Evolutionary conservation across 1,140 invertebrate genomes (phyloP).

Genomic region (Helicorthomorpha holstii): DNA sequence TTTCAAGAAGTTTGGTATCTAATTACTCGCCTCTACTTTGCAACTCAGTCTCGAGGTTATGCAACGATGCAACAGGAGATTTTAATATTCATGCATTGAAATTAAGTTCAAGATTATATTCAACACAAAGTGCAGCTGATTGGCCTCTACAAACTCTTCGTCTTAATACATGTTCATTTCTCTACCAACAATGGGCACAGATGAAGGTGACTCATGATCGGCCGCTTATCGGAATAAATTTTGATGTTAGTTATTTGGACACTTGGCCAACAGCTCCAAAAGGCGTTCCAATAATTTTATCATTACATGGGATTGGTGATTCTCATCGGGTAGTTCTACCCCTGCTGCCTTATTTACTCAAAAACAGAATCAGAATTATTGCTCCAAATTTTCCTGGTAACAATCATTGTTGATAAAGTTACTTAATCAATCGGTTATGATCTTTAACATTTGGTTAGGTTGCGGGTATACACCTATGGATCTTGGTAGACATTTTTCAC

Average conservation of each 20-base stretch:
- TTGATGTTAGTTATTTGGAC: neutral
- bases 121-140: too few relatives aligned
- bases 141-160: too few relatives aligned
- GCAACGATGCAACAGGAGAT: too few relatives aligned
- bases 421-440: neutral
- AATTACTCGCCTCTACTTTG: too few relatives aligned
- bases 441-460: neutral
- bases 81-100: too few relatives aligned
- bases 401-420: neutral
- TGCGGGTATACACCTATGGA: neutral
- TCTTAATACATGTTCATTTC: neutral
- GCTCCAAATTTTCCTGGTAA: neutral
- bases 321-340: neutral
- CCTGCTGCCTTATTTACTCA: neutral
- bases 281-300: neutral
- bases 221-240: neutral
- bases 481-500: neutral
- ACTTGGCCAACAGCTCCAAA: neutral
- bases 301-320: neutral
- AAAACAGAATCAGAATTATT: neutral
- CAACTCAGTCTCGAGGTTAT: too few relatives aligned
- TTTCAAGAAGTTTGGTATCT: too few relatives aligned
- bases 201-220: neutral
- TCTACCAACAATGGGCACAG: neutral
- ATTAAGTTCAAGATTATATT: too few relatives aligned